A percentile compares a stretch with the other conserved stretches of the same genome.
These are phyloP conservation scores for Scaptomyza pallida DNA, from an alignment of 1,140 invertebrate genomes.

Conservation along the genomic window DNA sequence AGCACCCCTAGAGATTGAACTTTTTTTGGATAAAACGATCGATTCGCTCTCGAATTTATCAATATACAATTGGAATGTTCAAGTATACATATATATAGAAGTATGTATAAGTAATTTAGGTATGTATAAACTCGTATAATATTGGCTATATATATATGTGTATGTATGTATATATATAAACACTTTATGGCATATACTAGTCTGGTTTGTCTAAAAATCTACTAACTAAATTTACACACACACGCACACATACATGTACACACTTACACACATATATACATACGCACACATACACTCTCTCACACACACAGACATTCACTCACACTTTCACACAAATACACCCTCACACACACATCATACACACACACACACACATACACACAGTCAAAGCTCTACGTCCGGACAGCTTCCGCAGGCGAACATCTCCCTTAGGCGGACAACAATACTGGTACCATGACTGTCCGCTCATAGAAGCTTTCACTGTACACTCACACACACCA, in stretches of 20 bases:
- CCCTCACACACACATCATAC: too few relatives aligned
- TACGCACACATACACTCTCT: not conserved
- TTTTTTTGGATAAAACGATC: slow-evolving; percentile 70
- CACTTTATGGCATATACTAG: not conserved
- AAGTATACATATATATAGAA: slow-evolving; percentile 26
- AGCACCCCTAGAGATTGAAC: slow-evolving; percentile 75
- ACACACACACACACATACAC: too few relatives aligned
- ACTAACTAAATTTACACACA: slow-evolving; percentile 35
- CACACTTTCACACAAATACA: too few relatives aligned
- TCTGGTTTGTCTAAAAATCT: too few relatives aligned
- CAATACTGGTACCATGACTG: too few relatives aligned
- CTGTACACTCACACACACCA: too few relatives aligned
- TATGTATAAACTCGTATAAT: slow-evolving; percentile 42
- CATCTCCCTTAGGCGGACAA: too few relatives aligned
- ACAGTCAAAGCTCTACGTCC: too few relatives aligned
- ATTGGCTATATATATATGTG: slow-evolving; percentile 39
- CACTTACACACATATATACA: too few relatives aligned
- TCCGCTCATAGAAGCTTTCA: too few relatives aligned
- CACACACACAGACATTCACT: slow-evolving; percentile 11
- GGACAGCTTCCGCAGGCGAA: too few relatives aligned
- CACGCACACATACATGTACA: slow-evolving; percentile 11
- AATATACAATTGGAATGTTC: slow-evolving; percentile 59
- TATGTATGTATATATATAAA: slow-evolving; percentile 30
- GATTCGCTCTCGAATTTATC: slow-evolving; percentile 56
- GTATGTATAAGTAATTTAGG: not conserved